These are phyloP conservation scores for Meloidogyne floridensis DNA, from an alignment of 1,140 invertebrate species.

Conservation along the genomic window DNA sequence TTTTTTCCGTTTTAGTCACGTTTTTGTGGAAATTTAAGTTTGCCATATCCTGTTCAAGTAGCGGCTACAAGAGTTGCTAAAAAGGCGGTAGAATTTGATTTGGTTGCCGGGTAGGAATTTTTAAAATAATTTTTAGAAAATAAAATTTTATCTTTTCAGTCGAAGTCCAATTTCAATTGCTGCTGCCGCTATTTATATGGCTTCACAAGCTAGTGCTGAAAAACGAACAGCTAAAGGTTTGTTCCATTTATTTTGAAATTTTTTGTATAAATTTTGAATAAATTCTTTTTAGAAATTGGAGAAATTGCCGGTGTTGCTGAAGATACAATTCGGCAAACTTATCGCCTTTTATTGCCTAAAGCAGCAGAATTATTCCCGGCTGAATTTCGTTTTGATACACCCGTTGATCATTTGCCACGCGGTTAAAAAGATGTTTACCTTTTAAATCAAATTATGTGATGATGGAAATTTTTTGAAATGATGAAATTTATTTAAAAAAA, in stretches of 20 bases:
- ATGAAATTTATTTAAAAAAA: background rate
- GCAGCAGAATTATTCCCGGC: constrained; percentile 88
- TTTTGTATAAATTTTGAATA: background rate
- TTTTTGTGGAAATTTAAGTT: constrained; percentile 72
- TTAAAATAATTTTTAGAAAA: background rate
- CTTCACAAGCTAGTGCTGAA: constrained; percentile 71
- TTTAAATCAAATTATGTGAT: background rate
- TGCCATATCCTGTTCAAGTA: constrained; percentile 88
- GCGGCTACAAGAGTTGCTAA: constrained; percentile 94
- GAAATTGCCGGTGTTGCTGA: constrained; percentile 98
- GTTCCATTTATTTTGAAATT: background rate
- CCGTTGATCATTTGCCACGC: constrained; percentile 75
- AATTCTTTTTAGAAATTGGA: constrained; percentile 79
- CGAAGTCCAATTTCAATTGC: constrained; percentile 97
- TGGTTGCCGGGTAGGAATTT: constrained; percentile 81
- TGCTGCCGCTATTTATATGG: constrained; percentile 99
- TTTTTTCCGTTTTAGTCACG: constrained; percentile 68
- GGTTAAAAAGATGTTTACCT: background rate
- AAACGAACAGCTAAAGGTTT: constrained; percentile 51
- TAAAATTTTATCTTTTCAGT: constrained; percentile 59
- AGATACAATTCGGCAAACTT: constrained; percentile 95
- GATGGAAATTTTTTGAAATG: background rate
- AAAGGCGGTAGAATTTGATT: constrained; percentile 92
- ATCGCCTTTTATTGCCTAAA: constrained; percentile 94
- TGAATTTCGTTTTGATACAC: constrained; percentile 91